Conservation (phyloP, 2,797 vertebrate species). For the Takifugu ocellatus region DNA sequence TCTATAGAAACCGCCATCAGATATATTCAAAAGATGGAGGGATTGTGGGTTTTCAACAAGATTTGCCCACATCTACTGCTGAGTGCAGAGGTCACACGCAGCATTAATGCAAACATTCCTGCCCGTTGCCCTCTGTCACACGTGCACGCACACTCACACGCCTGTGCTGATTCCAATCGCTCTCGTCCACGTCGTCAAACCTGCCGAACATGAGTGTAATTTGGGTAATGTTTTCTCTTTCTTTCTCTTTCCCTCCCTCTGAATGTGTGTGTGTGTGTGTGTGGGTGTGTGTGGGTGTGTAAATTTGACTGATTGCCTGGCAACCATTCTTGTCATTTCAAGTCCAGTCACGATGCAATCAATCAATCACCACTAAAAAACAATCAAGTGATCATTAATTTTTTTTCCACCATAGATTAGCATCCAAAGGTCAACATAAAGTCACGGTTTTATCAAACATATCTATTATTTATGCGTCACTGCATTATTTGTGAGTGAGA, state of each 20-base stretch:
- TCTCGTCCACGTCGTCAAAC: constrained; percentile 6
- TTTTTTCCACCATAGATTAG: neutral
- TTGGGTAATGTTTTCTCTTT: constrained; percentile 1
- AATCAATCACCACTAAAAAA: constrained; percentile 30
- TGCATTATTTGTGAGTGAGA: too few species aligned
- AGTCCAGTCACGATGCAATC: constrained; percentile 4
- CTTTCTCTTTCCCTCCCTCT: too few species aligned
- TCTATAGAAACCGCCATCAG: constrained; percentile 33
- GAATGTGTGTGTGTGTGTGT: constrained; percentile 1
- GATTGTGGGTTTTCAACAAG: constrained; percentile 7
- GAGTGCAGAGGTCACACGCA: constrained; percentile 1
- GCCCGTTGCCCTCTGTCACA: neutral
- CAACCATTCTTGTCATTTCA: constrained; percentile 28
- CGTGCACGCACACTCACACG: too few species aligned
- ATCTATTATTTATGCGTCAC: too few species aligned
- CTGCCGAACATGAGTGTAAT: constrained; percentile 9
- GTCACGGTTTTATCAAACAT: too few species aligned
- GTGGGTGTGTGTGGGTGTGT: neutral
- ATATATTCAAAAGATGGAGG: constrained; percentile 5
- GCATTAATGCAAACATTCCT: neutral
- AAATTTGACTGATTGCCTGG: constrained; percentile 28
- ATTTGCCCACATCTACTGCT: constrained; percentile 6
- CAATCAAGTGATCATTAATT: neutral
- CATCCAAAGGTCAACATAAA: too few species aligned
- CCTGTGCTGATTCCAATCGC: neutral